Evolutionary conservation across 2,797 vertebrate genomes (phyloP).

Genomic region (Schizopygopsis malacanthus): DNA sequence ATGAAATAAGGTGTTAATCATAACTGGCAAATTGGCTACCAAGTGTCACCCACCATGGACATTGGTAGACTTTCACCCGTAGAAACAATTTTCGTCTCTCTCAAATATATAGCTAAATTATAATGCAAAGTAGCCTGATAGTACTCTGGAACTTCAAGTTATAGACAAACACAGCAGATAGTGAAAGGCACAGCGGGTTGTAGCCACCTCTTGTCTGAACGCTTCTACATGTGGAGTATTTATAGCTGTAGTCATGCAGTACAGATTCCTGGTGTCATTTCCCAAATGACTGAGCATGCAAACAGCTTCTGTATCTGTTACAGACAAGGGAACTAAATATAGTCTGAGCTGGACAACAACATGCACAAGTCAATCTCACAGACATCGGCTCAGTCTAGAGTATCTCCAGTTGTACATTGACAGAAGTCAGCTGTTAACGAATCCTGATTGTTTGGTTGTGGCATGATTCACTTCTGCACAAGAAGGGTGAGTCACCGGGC

Average conservation of each 20-base stretch:
- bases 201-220: neutral
- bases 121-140: neutral
- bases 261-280: constrained; percentile 52
- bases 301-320: constrained; percentile 68
- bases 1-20: neutral
- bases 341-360: constrained; percentile 46
- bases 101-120: neutral
- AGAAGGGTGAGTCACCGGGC: constrained; percentile 64
- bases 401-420: constrained; percentile 31
- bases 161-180: neutral
- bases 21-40: neutral
- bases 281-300: constrained; percentile 49
- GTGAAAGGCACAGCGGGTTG: neutral
- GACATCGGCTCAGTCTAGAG: constrained; percentile 47
- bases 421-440: constrained; percentile 45
- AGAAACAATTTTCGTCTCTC: neutral
- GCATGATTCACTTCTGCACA: constrained; percentile 13
- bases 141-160: no score
- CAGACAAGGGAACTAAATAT: constrained; percentile 75
- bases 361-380: constrained; percentile 42
- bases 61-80: neutral
- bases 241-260: constrained; percentile 48
- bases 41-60: neutral
- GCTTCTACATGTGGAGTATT: constrained; percentile 36
- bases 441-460: constrained; percentile 19